A percentile compares a stretch with the other conserved stretches of the same genome.
phyloP scores from a whole-genome alignment of 1,140 invertebrate species.

The Cheumatopsyche charites region DNA sequence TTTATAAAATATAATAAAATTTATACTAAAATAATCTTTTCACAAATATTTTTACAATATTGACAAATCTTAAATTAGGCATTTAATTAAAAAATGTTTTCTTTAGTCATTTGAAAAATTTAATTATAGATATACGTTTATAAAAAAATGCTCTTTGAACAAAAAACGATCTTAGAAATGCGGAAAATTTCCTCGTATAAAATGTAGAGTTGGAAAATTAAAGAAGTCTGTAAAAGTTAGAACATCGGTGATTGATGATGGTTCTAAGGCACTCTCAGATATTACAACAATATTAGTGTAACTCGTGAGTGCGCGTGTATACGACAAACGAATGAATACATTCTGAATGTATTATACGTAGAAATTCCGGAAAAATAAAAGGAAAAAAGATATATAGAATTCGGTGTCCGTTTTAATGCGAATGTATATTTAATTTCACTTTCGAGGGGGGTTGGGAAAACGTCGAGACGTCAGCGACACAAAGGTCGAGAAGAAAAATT shows the following conservation, averaged over 20 bases:
- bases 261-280: conserved; percentile 10
- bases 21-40: too few relatives aligned
- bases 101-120: too few relatives aligned
- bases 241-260: conserved; percentile 26
- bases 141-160: not conserved
- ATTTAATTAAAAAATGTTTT: too few relatives aligned
- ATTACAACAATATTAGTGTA: conserved; percentile 7
- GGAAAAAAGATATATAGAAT: too few relatives aligned
- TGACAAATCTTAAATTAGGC: too few relatives aligned
- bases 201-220: conserved; percentile 25
- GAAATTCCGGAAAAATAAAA: too few relatives aligned
- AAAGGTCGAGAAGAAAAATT: conserved; percentile 34
- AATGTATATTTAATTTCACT: conserved; percentile 22
- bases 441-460: conserved; percentile 8
- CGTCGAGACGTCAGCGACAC: conserved; percentile 29
- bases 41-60: too few relatives aligned
- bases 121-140: too few relatives aligned
- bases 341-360: not conserved
- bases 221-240: conserved; percentile 22
- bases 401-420: not conserved
- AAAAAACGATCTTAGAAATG: not conserved
- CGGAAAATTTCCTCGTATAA: not conserved
- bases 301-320: not conserved
- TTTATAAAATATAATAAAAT: too few relatives aligned
- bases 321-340: not conserved